phyloP scores from a whole-genome alignment of 2,888 invertebrate genomes.

The Andrena bicolor region DNA sequence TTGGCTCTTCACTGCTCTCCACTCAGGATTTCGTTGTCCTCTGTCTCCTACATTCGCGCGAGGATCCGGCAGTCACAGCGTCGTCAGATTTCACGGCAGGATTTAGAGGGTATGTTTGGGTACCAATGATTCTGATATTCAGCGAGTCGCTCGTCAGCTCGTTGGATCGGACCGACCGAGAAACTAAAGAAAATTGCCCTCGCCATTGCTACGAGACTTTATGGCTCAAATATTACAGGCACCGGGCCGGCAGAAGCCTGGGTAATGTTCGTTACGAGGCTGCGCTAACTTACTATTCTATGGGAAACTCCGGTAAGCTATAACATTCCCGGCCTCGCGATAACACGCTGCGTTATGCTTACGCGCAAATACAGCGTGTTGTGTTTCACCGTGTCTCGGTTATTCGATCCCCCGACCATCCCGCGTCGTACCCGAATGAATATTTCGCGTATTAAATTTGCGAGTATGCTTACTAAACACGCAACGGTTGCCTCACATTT shows the following conservation, averaged over 20 bases:
- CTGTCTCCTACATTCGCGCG: background rate
- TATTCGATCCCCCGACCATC: constrained; percentile 19
- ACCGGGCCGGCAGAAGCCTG: constrained; percentile 11
- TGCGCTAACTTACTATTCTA: constrained; percentile 57
- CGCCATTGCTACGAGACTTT: constrained; percentile 52
- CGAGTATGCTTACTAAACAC: constrained; percentile 13
- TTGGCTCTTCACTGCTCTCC: background rate
- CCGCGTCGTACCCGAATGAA: constrained; percentile 19
- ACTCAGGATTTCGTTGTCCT: background rate
- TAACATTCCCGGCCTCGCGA: constrained; percentile 42
- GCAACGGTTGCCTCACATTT: constrained; percentile 17
- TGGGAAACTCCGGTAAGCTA: constrained; percentile 58
- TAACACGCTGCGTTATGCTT: constrained; percentile 28
- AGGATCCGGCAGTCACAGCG: no score
- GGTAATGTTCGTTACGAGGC: constrained; percentile 60
- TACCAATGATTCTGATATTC: constrained; percentile 4
- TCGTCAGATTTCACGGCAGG: background rate
- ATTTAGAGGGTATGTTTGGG: background rate
- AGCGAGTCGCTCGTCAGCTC: constrained; percentile 13
- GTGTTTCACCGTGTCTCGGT: constrained; percentile 14
- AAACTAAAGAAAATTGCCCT: constrained; percentile 36
- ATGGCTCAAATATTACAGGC: constrained; percentile 43
- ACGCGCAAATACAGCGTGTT: constrained; percentile 31
- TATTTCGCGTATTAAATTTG: constrained; percentile 22
- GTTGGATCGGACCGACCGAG: background rate